Evolutionary conservation across 2,888 invertebrate genomes (phyloP).

Genomic region (Dimorphilus gyrociliatus): DNA sequence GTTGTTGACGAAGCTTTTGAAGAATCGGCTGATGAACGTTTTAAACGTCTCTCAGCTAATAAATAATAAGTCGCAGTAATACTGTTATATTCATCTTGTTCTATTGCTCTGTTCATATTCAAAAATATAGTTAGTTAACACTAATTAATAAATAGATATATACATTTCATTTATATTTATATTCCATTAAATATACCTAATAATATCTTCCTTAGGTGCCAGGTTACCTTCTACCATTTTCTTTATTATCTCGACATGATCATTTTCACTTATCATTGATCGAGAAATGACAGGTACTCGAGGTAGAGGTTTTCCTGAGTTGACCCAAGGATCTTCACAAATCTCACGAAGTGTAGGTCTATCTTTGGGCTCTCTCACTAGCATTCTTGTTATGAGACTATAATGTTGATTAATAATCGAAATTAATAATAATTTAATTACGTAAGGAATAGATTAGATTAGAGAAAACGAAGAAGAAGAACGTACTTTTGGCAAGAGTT

Average conservation of each 20-base stretch:
- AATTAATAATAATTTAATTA: background rate
- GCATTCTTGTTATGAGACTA: constrained; percentile 76
- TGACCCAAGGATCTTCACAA: constrained; percentile 61
- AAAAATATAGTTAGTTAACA: constrained; percentile 11
- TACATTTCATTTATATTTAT: background rate
- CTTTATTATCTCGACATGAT: constrained; percentile 74
- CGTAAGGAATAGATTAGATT: no score
- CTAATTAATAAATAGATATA: background rate
- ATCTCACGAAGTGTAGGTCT: constrained; percentile 75
- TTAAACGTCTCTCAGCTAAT: constrained; percentile 74
- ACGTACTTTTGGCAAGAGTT: constrained; percentile 60
- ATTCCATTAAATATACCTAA: constrained; percentile 46
- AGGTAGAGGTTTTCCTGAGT: constrained; percentile 12
- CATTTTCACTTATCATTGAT: constrained; percentile 75
- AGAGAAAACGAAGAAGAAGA: no score
- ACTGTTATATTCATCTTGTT: constrained; percentile 91
- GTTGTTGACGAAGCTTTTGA: no score
- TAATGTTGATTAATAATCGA: constrained; percentile 9
- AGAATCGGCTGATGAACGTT: no score
- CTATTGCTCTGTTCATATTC: constrained; percentile 73
- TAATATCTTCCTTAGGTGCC: constrained; percentile 78
- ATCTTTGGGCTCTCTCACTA: constrained; percentile 78
- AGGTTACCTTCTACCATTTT: constrained; percentile 92
- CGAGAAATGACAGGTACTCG: constrained; percentile 59
- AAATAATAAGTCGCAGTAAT: constrained; percentile 95